Evolutionary conservation across 1,140 invertebrate species (phyloP), one percentile per base, ranked within the genome.

Genomic region (Sarcophaga peregrina): DNA sequence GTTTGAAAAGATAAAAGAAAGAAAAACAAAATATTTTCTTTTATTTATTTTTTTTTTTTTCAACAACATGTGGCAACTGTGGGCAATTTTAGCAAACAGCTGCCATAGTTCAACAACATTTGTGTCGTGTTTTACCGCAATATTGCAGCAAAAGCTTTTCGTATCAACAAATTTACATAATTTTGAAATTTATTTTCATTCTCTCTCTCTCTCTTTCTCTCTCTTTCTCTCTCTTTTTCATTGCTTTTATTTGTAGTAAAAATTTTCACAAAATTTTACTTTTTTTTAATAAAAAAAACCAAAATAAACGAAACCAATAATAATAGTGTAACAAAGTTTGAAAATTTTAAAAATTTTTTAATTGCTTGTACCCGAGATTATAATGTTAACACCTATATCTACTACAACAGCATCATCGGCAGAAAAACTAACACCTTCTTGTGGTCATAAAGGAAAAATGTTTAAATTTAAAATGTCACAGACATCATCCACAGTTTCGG

Each of bases 41-140:
- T n/a, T 9, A 68, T n/a, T n/a, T 37, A 37, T 37, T 37, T 37
- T 37, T 37, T 37, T 37, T 37, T 37, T 37, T 37, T 37, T 4
- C 4, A 37, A 37, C 1, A 45, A 80, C 81, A 82, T 72, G 45
- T 73, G 3, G 68, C 37, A 73, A 73, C 52, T 15, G 45, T 52
- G 25, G 25, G 37, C 72, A 45, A 45, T 74, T 37, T 46, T 17
- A 78, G 48, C 75, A 50, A 48, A 76, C 74, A 76, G 75, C 75
- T 50, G 47, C 75, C 75, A 20, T 52, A 78, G 75, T 78, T 78
- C 75, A 78, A 78, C 75, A 78, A 78, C 75, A 78, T 78, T 78
- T 78, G 48, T 50, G 75, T 50, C 75, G 75, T 78, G 75, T 78
- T 78, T 48, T 50, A 48, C 47, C n/a, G 48, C 75, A 78, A 52